Evolutionary conservation across 2,888 invertebrate species (phyloP).

Genomic region (Phengaris alcon): DNA sequence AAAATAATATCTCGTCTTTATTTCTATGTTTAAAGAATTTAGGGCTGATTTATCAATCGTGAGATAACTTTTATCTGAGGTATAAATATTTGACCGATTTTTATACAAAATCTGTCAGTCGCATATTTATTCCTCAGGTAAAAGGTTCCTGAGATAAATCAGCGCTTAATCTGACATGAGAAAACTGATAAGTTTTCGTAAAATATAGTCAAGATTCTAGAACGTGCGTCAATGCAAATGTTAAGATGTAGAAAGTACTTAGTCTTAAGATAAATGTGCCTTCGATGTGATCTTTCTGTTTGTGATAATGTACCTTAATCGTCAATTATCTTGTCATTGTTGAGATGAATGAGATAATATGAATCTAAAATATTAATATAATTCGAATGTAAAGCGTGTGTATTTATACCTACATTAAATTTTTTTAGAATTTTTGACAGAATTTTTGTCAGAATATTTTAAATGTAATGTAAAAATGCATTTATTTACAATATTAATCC

Average conservation of each 20-base stretch:
- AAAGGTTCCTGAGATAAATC: too few relatives aligned
- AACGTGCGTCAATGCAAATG: slow-evolving; percentile 5
- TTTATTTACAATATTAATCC: neutral
- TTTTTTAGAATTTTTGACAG: neutral
- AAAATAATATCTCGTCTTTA: neutral
- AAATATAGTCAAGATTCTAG: neutral
- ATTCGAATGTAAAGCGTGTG: neutral
- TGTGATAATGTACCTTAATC: neutral
- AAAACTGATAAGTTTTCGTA: neutral
- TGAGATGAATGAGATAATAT: neutral
- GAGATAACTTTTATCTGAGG: too few relatives aligned
- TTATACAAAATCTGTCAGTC: too few relatives aligned
- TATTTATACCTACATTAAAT: neutral
- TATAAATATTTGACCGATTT: too few relatives aligned
- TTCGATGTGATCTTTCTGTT: neutral
- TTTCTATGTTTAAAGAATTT: neutral
- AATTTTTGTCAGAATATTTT: neutral
- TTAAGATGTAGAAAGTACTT: neutral
- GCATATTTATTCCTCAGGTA: too few relatives aligned
- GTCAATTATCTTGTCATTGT: neutral
- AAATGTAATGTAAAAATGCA: neutral
- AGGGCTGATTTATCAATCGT: neutral
- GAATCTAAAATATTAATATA: neutral
- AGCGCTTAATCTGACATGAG: neutral
- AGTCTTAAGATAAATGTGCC: slow-evolving; percentile 1